These are phyloP conservation scores for Tetrax tetrax DNA, from an alignment of 2,113 vertebrate species.

Conservation along the genomic window DNA sequence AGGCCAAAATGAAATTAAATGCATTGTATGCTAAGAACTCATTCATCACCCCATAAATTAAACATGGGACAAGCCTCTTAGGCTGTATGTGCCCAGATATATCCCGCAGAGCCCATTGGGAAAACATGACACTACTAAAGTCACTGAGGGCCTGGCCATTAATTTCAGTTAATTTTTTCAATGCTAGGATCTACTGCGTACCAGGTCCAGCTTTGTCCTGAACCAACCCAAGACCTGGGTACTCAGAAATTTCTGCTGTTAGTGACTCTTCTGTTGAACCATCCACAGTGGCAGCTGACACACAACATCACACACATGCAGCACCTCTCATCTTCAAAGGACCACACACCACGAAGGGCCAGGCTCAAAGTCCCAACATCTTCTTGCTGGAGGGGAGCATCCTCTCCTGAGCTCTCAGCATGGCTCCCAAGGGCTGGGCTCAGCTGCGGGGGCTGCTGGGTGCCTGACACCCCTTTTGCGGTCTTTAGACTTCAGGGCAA, in stretches of 20 bases:
- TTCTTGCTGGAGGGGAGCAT: neutral
- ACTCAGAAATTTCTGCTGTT: neutral
- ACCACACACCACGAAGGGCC: rapidly evolving
- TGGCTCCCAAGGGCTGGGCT: neutral
- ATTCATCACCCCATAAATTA: conserved; percentile 65
- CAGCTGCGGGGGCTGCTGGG: neutral
- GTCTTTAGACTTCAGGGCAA: neutral
- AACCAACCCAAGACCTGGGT: neutral
- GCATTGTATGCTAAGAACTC: conserved; percentile 62
- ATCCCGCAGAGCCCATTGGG: neutral
- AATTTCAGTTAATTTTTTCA: neutral
- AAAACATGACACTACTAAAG: neutral
- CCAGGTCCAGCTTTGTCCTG: neutral
- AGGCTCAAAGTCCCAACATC: neutral
- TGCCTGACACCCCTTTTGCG: neutral
- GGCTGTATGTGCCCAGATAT: conserved; percentile 1
- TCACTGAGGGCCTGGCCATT: neutral
- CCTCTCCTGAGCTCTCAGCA: neutral
- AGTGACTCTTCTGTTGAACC: neutral
- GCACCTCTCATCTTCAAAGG: neutral
- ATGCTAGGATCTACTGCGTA: neutral
- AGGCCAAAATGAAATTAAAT: conserved; percentile 68
- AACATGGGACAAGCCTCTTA: conserved; percentile 37
- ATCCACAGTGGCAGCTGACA: neutral
- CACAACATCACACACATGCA: neutral